phyloP scores from a whole-genome alignment of 2,113 vertebrate genomes.

The Meles meles region DNA sequence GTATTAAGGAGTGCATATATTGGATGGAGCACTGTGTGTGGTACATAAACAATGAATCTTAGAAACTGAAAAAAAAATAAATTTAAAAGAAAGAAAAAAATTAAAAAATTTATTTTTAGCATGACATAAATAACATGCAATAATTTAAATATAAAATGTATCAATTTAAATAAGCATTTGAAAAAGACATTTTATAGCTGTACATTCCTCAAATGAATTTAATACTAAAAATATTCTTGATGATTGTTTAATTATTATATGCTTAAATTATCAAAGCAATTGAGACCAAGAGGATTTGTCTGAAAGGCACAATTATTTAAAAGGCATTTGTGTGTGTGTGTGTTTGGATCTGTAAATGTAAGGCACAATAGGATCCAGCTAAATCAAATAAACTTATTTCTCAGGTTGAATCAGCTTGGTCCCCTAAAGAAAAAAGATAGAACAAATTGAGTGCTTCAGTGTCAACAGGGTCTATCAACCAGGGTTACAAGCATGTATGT shows the following conservation, averaged over 20 bases:
- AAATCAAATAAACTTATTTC: conserved; percentile 27
- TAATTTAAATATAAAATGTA: not conserved
- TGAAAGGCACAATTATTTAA: not conserved
- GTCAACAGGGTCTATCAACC: conserved; percentile 61
- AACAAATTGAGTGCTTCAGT: conserved; percentile 48
- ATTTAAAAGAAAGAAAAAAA: too few relatives aligned
- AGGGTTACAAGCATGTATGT: conserved; percentile 29
- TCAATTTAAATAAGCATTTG: not conserved
- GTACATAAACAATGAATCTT: too few relatives aligned
- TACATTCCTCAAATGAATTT: not conserved
- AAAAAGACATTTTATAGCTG: not conserved
- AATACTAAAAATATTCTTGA: not conserved
- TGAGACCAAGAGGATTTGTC: not conserved
- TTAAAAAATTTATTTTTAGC: not conserved
- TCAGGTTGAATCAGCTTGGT: not conserved
- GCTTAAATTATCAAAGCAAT: not conserved
- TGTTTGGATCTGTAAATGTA: not conserved
- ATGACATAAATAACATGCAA: not conserved
- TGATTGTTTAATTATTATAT: not conserved
- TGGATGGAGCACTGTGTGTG: too few relatives aligned
- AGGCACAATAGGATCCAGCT: not conserved
- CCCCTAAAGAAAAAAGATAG: conserved; percentile 48
- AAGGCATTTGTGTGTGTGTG: not conserved
- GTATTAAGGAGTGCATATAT: too few relatives aligned
- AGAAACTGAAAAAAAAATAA: too few relatives aligned